These are phyloP conservation scores for Drosophila melanica DNA, from an alignment of 1,140 invertebrate genomes.

Conservation along the genomic window DNA sequence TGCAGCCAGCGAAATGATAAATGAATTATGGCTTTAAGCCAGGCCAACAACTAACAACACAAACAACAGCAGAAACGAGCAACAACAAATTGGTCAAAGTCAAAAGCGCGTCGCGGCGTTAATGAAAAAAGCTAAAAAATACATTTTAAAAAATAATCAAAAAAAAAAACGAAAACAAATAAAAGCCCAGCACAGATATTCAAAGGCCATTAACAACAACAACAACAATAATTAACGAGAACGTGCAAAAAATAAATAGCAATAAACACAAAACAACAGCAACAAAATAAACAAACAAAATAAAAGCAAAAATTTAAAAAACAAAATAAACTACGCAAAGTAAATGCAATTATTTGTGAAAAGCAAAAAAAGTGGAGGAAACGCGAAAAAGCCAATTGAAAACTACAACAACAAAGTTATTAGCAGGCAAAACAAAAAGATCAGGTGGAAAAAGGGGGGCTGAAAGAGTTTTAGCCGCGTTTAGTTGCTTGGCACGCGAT, in stretches of 20 bases:
- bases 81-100: constrained; percentile 51
- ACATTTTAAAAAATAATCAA: constrained; percentile 5
- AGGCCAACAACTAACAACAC: constrained; percentile 49
- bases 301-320: constrained; percentile 22
- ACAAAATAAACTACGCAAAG: constrained; percentile 19
- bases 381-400: constrained; percentile 7
- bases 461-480: not conserved
- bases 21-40: constrained; percentile 57
- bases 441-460: not conserved
- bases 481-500: constrained; percentile 49
- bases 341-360: constrained; percentile 19
- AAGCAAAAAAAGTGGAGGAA: not conserved
- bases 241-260: constrained; percentile 17
- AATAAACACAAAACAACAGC: constrained; percentile 27
- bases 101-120: constrained; percentile 27
- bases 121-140: constrained; percentile 36
- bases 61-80: not conserved
- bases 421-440: constrained; percentile 34
- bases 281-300: constrained; percentile 34
- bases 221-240: constrained; percentile 28
- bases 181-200: constrained; percentile 18
- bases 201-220: constrained; percentile 54
- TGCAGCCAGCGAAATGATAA: constrained; percentile 43
- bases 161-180: not conserved
- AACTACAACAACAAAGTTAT: constrained; percentile 35